Evolutionary conservation across 37 sponge, comb jelly and placozoan genomes (phyloP).

Genomic region (Halisarca cf. caerulea): DNA sequence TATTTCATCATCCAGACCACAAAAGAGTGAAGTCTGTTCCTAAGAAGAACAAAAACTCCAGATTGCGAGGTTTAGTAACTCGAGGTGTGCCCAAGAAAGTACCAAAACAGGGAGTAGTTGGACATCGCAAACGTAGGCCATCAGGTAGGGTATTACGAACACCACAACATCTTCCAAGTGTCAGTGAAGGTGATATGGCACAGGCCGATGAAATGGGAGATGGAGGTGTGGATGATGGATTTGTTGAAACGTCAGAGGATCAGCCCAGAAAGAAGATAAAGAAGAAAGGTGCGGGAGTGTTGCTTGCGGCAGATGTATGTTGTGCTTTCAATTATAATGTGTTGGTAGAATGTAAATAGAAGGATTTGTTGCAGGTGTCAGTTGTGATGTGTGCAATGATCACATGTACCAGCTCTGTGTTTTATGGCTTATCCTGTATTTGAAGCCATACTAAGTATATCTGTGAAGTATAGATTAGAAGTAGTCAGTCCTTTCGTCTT

Average conservation of each 20-base stretch:
- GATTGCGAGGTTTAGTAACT: not conserved
- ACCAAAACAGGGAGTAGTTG: not conserved
- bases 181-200: slow-evolving; percentile 78
- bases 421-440: too few relatives aligned
- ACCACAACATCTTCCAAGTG: slow-evolving; percentile 28
- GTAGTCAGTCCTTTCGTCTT: too few relatives aligned
- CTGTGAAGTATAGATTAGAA: too few relatives aligned
- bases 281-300: slow-evolving; percentile 25
- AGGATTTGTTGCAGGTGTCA: too few relatives aligned
- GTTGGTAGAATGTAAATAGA: too few relatives aligned
- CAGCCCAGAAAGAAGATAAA: slow-evolving; percentile 37
- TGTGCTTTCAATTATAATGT: too few relatives aligned
- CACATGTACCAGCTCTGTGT: too few relatives aligned
- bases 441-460: too few relatives aligned
- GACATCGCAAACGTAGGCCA: slow-evolving; percentile 48
- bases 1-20: not conserved
- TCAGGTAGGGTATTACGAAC: slow-evolving; percentile 36
- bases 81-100: slow-evolving; percentile 8
- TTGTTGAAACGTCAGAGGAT: slow-evolving; percentile 48
- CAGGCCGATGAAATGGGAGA: slow-evolving; percentile 84
- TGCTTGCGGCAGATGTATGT: too few relatives aligned
- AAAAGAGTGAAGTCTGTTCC: not conserved
- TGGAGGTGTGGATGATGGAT: slow-evolving; percentile 71
- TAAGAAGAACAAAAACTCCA: slow-evolving; percentile 4
- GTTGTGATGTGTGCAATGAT: too few relatives aligned